Evolutionary conservation across 2,113 vertebrate species (phyloP), one percentile per base, ranked within the genome.

Genomic region (Pica pica): DNA sequence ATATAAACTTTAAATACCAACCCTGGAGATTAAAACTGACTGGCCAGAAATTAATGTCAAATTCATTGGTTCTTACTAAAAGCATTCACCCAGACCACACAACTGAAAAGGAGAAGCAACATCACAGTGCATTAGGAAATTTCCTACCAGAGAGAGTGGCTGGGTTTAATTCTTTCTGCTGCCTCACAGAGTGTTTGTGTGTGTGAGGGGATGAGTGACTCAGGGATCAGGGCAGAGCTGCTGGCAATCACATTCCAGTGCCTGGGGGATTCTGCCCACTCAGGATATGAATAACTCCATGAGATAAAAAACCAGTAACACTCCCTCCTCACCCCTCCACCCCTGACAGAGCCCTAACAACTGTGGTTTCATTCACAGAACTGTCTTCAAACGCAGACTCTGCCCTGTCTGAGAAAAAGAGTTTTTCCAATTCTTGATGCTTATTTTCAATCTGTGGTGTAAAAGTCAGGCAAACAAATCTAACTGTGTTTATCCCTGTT

Each of bases 101-200:
- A 97, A 81, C 41, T 21, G 42, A 77, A 93, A 90, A 91, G 18
- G 35, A 90, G 96, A 93, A 97, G 18, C 61, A 88, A 9, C 91
- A 93, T 57, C 75, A 74, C 19, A 37, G 41, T 31, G 33, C 47
- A 80, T 94, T 83, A 85, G 49, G 37, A 85, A 67, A 65, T 88
- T 96, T 95, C 79, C 96, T 92, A 95, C 77, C 89, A 44, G 93
- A 37, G 22, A 39, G 16, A 22, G 47, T 0, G 28, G 30, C 75
- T 92, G 95, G 61, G 44, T 85, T 94, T 95, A 94, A 63, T 95
- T 90, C 87, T 93, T 90, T 92, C 82, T 77, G 69, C 57, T 67
- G 52, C 86, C 61, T n/a, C 21, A 19, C 5, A 1, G 41, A 60
- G 49, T 68, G 50, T 76, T 79, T 42, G 17, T 4, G 15, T 93